phyloP scores from a whole-genome alignment of 2,888 invertebrate genomes.

The Elgonia sp. region DNA sequence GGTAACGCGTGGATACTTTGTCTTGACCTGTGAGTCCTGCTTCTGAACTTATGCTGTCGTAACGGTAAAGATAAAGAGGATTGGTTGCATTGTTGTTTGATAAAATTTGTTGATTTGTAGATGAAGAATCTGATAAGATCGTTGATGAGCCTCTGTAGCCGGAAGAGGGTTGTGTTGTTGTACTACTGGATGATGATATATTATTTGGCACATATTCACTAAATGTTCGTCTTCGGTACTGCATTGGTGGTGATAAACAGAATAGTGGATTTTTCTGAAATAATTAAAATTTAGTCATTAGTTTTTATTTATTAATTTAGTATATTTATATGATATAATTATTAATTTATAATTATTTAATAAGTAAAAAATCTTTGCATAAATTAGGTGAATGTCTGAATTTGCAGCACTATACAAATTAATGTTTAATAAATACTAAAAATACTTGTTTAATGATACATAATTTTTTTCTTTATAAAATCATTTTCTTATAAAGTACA shows the following conservation, averaged over 20 bases:
- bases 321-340: too few relatives aligned
- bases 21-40: conserved; percentile 89
- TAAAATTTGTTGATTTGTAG: conserved; percentile 90
- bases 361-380: too few relatives aligned
- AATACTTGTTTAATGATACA: too few relatives aligned
- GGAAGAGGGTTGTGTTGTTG: conserved; percentile 94
- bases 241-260: conserved; percentile 88
- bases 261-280: conserved; percentile 88
- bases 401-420: too few relatives aligned
- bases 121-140: conserved; percentile 92
- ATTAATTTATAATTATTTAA: too few relatives aligned
- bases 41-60: conserved; percentile 93
- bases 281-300: background rate
- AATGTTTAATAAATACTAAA: too few relatives aligned
- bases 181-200: conserved; percentile 90
- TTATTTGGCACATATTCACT: conserved; percentile 88
- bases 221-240: conserved; percentile 88
- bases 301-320: too few relatives aligned
- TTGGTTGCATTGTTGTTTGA: conserved; percentile 84
- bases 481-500: too few relatives aligned
- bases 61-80: conserved; percentile 94
- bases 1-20: conserved; percentile 76
- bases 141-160: conserved; percentile 96
- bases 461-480: too few relatives aligned
- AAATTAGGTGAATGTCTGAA: too few relatives aligned